Conservation (phyloP, 2,797 vertebrate species). For the Phyllotis vaccarum region DNA sequence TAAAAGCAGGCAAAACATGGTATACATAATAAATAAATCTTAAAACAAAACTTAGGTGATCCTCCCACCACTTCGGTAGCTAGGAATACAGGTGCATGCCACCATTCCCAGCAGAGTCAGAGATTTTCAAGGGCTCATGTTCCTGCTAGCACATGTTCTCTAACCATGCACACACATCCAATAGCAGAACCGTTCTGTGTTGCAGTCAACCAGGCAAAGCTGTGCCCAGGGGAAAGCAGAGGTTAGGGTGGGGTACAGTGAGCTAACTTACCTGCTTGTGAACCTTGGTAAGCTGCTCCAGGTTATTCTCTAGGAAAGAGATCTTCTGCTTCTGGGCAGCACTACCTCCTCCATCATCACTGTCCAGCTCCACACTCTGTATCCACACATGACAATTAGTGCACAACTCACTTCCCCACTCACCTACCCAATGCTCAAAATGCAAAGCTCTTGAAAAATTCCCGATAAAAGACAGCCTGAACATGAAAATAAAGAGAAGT, state of each 20-base stretch:
- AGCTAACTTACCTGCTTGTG: slow-evolving; percentile 92
- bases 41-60: too few relatives aligned
- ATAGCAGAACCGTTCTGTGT: background rate
- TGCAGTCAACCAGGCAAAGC: accelerated
- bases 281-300: slow-evolving; percentile 98
- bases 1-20: background rate
- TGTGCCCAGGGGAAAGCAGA: background rate
- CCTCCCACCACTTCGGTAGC: background rate
- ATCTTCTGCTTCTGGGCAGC: slow-evolving; percentile 98
- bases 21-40: background rate
- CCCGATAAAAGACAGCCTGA: background rate
- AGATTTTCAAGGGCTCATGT: background rate
- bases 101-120: background rate
- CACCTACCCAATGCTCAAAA: background rate
- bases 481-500: background rate
- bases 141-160: background rate
- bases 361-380: slow-evolving; percentile 94
- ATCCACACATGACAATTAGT: slow-evolving; percentile 48
- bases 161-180: background rate
- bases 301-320: slow-evolving; percentile 97
- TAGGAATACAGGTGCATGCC: background rate
- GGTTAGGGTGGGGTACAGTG: accelerated
- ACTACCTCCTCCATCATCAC: slow-evolving; percentile 96
- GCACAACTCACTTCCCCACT: accelerated
- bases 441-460: background rate